phyloP scores from a whole-genome alignment of 2,888 invertebrate genomes.

The Hypolimnas misippus region DNA sequence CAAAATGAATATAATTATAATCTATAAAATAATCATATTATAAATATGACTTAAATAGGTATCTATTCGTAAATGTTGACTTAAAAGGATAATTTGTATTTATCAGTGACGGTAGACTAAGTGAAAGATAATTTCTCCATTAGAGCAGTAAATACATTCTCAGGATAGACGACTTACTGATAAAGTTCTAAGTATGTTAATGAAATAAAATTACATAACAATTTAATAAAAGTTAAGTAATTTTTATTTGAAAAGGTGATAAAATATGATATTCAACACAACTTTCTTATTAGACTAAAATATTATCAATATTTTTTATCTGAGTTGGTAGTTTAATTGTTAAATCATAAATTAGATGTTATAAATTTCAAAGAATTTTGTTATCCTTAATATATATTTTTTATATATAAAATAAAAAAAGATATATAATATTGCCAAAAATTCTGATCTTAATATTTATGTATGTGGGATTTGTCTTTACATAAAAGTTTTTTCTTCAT shows the following conservation, averaged over 20 bases:
- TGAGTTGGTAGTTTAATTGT: too few species aligned
- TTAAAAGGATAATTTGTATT: slow-evolving; percentile 33
- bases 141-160: slow-evolving; percentile 31
- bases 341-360: too few species aligned
- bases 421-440: too few species aligned
- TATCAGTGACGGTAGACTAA: slow-evolving; percentile 31
- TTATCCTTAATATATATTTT: background rate
- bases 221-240: background rate
- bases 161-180: slow-evolving; percentile 21
- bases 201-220: slow-evolving; percentile 12
- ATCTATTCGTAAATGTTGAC: slow-evolving; percentile 8
- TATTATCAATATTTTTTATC: too few species aligned
- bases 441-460: too few species aligned
- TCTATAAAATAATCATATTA: too few species aligned
- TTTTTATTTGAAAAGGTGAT: background rate
- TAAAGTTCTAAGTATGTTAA: slow-evolving; percentile 12
- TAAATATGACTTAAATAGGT: too few species aligned
- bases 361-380: background rate
- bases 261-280: background rate
- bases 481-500: too few species aligned
- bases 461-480: too few species aligned
- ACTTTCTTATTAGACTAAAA: too few species aligned
- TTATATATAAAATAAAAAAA: too few species aligned
- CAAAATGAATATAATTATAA: too few species aligned
- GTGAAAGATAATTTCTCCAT: slow-evolving; percentile 37